Evolutionary conservation across 1,140 invertebrate species (phyloP).

Genomic region (Cydia strobilella): DNA sequence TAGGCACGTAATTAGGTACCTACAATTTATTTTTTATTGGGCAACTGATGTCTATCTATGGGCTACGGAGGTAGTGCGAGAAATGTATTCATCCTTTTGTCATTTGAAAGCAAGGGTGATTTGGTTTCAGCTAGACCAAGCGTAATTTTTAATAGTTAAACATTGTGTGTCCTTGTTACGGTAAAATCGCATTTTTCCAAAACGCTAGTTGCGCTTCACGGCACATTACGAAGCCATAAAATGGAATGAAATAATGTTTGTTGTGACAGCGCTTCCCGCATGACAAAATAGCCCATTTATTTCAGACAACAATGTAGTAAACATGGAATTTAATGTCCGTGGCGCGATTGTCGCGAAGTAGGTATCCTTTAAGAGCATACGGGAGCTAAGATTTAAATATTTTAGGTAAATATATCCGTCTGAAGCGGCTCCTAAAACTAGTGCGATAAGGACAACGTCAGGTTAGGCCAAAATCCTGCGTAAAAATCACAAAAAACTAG

Average conservation of each 20-base stretch:
- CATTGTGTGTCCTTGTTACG: constrained; percentile 61
- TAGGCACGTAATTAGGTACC: not conserved
- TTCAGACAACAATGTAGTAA: constrained; percentile 72
- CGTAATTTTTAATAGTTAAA: constrained; percentile 40
- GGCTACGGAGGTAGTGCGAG: not conserved
- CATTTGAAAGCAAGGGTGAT: not conserved
- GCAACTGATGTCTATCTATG: no score
- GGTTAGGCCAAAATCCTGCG: no score
- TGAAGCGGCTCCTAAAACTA: no score
- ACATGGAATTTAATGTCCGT: constrained; percentile 67
- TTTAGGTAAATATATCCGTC: no score
- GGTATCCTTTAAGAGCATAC: constrained; percentile 59
- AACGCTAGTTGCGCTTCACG: constrained; percentile 66
- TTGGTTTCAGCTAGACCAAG: constrained; percentile 4
- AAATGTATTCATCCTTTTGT: not conserved
- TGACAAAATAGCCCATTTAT: constrained; percentile 73
- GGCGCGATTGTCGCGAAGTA: constrained; percentile 43
- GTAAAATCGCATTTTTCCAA: constrained; percentile 61
- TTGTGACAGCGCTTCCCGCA: constrained; percentile 75
- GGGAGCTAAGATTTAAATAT: no score
- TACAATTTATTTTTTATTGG: not conserved
- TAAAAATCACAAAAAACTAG: no score
- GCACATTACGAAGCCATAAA: constrained; percentile 71
- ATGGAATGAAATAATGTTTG: constrained; percentile 76
- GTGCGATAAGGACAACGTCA: no score